Base-by-base conservation (phyloP, 1,140 invertebrate species). In the Drosophila sp. region DNA sequence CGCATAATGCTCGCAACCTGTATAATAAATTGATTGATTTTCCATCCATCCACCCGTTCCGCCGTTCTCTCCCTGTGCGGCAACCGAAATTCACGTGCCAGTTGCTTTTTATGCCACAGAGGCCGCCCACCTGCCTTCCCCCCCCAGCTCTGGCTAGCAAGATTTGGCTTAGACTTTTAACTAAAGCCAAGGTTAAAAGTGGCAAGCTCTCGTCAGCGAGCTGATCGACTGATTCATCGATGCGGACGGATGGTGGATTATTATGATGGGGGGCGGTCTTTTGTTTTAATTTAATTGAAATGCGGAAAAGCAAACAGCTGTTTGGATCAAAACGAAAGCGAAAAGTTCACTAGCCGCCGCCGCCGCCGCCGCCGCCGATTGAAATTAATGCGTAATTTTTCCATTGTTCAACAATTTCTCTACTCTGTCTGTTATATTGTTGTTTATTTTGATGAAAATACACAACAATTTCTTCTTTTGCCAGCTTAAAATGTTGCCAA, bases 331-430 rank as follows among this genome's bases (percentile, higher is more conserved):
- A 33, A 68, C 69, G 69, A 84, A 85, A 81, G 79, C 71, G 62
- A 86, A 85, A 82, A 86, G 82, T 85, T 85, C 82, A 85, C 54
- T 60, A 81, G 81, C 70, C 81, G 61, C 60, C 41, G 10, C 7
- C 10, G 7, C 1, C 3, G 17, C 3, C n/a, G 44, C 17, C 44
- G 44, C 2, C 3, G 44, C 6, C 44, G 44, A 50, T 50, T 50
- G 23, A 56, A 83, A 79, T 68, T 47, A 63, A 76, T 79, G 80
- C 76, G 71, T 79, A 83, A 76, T 72, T 72, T 56, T 56, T 50
- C 44, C 65, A 78, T 77, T 82, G 66, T 72, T 82, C 40, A 23
- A 56, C 50, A 44, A 47, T 70, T 75, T 55, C 35, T 80, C 60
- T 57, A 70, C 54, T 41, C 54, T 55, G 27, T 57, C 35, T 30